Evolutionary conservation across 2,888 invertebrate species (phyloP), one percentile per base, ranked within the genome.

Genomic region (Ypsolopha scabrella): DNA sequence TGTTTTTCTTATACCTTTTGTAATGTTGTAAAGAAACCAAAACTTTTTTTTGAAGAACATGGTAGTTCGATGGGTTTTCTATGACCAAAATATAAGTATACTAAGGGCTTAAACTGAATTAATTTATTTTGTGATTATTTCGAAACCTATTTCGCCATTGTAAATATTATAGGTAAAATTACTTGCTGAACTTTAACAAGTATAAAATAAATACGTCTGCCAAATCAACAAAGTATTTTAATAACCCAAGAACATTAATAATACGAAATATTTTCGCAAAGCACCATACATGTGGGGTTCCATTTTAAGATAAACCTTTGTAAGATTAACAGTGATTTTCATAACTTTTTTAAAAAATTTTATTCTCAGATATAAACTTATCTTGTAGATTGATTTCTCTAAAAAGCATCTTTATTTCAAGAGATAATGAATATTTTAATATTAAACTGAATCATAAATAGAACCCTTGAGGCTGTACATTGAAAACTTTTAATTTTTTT

Each of bases 141-240:
- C 63, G 74, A 77, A 80, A 75, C 76, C 79, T 81, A 72, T 75
- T 72, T 79, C 68, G 68, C 75, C 72, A 70, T 74, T 86, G 85
- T 85, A 85, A 75, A 85, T 85, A 83, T 45, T 33, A 4, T 33
- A 13, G 14, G 11, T 43, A 71, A 70, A 60, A 64, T 75, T 72
- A 78, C 70, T 70, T 76, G 80, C 83, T 85, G 80, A 78, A 77
- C 69, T 78, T 82, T 78, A 79, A 79, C 76, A 74, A 80, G 78
- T 85, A 83, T 79, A 75, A 53, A 85, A 82, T 83, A 83, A 85
- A 85, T 81, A 83, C 82, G 82, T 86, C 85, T 85, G 86, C 86
- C 86, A 86, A 86, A 86, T 85, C 77, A 79, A 36, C 6, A 39
- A 37, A 24, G 6, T 67, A 64, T 68, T 67, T 63, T 65, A 63